Conservation (phyloP, 1,140 invertebrate species). For the Pygmarrhopalites habei region DNA sequence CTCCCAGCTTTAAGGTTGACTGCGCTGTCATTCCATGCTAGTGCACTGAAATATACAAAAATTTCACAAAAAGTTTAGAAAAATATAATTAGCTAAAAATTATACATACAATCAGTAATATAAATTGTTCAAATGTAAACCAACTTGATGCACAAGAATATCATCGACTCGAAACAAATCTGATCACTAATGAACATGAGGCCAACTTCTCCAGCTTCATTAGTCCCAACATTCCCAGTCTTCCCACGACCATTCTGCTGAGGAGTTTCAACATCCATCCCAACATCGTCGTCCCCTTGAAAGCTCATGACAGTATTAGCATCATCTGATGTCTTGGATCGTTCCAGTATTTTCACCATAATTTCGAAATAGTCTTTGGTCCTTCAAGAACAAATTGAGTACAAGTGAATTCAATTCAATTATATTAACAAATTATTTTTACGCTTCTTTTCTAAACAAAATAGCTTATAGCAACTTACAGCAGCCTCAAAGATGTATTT, state of each 20-base stretch:
- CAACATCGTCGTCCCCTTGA: conserved; percentile 4
- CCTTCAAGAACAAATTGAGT: too few relatives aligned
- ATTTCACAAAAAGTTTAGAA: neutral
- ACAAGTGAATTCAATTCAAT: too few relatives aligned
- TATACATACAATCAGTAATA: too few relatives aligned
- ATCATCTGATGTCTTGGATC: neutral
- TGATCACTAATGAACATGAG: conserved; percentile 5
- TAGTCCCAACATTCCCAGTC: neutral
- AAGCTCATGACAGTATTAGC: neutral
- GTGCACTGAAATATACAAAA: conserved; percentile 15
- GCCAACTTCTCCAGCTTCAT: conserved; percentile 26
- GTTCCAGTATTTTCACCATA: conserved; percentile 17
- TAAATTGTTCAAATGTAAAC: too few relatives aligned
- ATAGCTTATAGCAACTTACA: too few relatives aligned
- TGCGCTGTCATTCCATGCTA: conserved; percentile 27
- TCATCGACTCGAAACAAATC: conserved; percentile 17
- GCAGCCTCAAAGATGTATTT: conserved; percentile 24
- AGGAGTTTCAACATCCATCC: conserved; percentile 18
- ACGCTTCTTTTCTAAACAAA: too few relatives aligned
- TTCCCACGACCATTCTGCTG: neutral
- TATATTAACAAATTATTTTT: too few relatives aligned
- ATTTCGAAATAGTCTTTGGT: conserved; percentile 29
- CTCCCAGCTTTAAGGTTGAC: conserved; percentile 17
- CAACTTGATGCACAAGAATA: conserved; percentile 22
- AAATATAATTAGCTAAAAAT: too few relatives aligned